A percentile compares a stretch with the other conserved stretches of the same genome.
Evolutionary conservation across 2,113 vertebrate species (phyloP).

Genomic region (Neodontobutis hainanensis): DNA sequence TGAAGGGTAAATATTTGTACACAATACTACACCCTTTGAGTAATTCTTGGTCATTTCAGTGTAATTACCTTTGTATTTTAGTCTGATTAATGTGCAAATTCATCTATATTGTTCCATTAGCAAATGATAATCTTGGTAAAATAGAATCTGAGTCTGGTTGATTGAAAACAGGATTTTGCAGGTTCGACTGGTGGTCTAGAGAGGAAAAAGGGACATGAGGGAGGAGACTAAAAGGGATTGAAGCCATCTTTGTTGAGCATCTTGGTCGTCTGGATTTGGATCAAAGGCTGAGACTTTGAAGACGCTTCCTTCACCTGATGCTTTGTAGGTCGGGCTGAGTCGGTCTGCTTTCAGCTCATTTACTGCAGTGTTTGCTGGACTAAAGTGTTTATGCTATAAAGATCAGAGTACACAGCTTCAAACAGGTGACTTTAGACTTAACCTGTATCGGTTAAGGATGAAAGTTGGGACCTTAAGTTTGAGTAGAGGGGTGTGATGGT

Average conservation of each 20-base stretch:
- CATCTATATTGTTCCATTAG: too few species aligned
- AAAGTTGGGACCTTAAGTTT: too few species aligned
- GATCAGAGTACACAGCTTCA: neutral
- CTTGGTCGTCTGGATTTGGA: slow-evolving; percentile 52
- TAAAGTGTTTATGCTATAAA: neutral
- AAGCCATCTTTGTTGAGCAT: slow-evolving; percentile 41
- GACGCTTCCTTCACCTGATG: slow-evolving; percentile 52
- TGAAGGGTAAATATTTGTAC: too few species aligned
- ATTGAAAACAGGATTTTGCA: slow-evolving; percentile 14
- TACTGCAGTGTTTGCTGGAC: neutral
- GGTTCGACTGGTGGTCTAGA: slow-evolving; percentile 14
- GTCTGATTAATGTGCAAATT: too few species aligned
- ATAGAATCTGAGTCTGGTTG: neutral
- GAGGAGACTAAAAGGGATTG: slow-evolving; percentile 27
- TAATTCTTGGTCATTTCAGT: too few species aligned
- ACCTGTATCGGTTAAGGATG: neutral
- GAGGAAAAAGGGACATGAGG: slow-evolving; percentile 3
- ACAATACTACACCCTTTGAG: too few species aligned
- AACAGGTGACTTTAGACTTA: neutral
- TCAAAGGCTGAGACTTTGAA: slow-evolving; percentile 70
- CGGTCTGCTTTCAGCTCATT: neutral
- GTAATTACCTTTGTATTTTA: too few species aligned
- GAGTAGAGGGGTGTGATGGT: too few species aligned
- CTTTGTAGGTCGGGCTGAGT: slow-evolving; percentile 4
- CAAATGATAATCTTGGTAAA: too few species aligned